phyloP scores from a whole-genome alignment of 2,888 invertebrate genomes.

The Drosophila mettleri region DNA sequence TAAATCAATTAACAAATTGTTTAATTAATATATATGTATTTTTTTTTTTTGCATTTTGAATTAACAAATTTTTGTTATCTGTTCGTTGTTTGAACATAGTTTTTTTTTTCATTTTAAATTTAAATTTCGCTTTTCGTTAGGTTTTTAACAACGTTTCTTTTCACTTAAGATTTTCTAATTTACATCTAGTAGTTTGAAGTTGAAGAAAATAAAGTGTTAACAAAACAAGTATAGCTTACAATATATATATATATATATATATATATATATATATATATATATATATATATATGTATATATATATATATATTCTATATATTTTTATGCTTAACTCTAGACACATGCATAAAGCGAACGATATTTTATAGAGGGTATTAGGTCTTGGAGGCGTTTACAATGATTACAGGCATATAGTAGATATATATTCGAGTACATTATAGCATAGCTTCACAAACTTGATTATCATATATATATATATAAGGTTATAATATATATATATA shows the following conservation, averaged over 20 bases:
- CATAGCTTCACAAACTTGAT: constrained; percentile 2
- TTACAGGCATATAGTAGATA: constrained; percentile 22
- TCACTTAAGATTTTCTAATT: not conserved
- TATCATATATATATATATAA: too few species aligned
- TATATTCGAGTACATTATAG: constrained; percentile 31
- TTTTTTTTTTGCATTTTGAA: not conserved
- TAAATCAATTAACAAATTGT: constrained; percentile 8
- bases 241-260: not conserved
- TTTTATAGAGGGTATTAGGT: not conserved
- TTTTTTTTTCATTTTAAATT: not conserved
- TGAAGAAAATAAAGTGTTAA: constrained; percentile 1
- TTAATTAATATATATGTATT: not conserved
- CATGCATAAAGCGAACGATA: constrained; percentile 8
- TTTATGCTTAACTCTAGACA: not conserved
- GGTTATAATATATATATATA: constrained; percentile 25
- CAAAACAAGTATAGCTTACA: constrained; percentile 10
- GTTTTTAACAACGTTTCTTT: constrained; percentile 1
- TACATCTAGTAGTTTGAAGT: constrained; percentile 2
- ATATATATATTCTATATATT: not conserved
- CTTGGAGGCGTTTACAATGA: constrained; percentile 14
- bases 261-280: not conserved
- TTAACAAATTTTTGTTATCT: constrained; percentile 2
- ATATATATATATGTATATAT: not conserved
- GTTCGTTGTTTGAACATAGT: constrained; percentile 1
- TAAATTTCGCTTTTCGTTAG: constrained; percentile 5